Percentiles rank a stretch among this genome's conserved stretches.
phyloP scores from a whole-genome alignment of 2,797 vertebrate genomes.

The Lemur catta region DNA sequence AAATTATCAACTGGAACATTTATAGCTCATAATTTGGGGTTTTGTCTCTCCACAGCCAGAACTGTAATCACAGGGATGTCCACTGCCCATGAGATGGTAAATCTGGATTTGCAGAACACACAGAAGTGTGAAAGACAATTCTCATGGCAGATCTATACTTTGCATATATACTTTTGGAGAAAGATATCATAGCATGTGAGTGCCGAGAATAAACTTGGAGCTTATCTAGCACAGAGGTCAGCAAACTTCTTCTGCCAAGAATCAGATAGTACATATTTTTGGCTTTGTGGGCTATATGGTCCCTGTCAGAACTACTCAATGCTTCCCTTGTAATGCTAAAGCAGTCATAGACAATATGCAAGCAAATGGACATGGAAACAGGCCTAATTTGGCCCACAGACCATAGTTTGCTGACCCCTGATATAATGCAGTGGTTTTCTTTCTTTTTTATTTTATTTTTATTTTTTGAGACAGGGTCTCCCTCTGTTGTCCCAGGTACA shows the following conservation, averaged over 20 bases:
- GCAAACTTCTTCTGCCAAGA: neutral
- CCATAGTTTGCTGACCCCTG: neutral
- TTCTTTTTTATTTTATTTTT: too few species aligned
- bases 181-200: neutral
- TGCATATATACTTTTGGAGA: constrained; percentile 15
- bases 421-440: constrained; percentile 1
- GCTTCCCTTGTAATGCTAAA: neutral
- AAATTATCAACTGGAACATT: neutral
- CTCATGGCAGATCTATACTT: constrained; percentile 7
- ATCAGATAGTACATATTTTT: neutral
- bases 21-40: neutral
- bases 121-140: neutral
- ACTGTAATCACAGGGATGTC: neutral
- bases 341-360: neutral
- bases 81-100: neutral
- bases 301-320: neutral
- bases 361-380: neutral
- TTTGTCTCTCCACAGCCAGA: neutral
- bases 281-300: neutral
- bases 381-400: neutral
- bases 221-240: neutral
- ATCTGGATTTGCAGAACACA: neutral
- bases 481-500: too few species aligned
- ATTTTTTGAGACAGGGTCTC: too few species aligned
- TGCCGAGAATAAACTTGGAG: neutral